These are phyloP conservation scores for Pyrocephalus nanus DNA, from an alignment of 2,797 vertebrate genomes.

Conservation along the genomic window DNA sequence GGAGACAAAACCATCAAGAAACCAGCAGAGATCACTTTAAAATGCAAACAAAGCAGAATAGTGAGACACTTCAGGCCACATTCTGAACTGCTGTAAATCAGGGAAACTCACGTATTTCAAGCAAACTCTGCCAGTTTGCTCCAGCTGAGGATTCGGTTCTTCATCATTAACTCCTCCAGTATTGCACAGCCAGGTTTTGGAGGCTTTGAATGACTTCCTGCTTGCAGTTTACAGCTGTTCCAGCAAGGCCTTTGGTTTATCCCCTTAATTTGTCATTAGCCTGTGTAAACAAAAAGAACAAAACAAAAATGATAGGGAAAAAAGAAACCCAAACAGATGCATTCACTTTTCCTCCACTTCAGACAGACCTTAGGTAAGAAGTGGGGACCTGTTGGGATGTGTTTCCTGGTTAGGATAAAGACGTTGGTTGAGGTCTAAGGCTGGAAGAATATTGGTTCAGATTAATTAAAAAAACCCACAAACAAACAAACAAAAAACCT, in stretches of 20 bases:
- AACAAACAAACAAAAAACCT: background rate
- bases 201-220: slow-evolving; percentile 38
- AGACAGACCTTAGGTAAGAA: background rate
- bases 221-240: slow-evolving; percentile 56
- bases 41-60: slow-evolving; percentile 44
- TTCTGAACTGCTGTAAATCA: slow-evolving; percentile 23
- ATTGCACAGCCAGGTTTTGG: slow-evolving; percentile 5
- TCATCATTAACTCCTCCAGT: slow-evolving; percentile 53
- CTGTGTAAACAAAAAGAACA: background rate
- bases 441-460: background rate
- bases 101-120: background rate
- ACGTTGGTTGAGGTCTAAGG: background rate
- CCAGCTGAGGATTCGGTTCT: slow-evolving; percentile 29
- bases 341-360: background rate
- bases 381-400: background rate
- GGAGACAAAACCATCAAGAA: slow-evolving; percentile 40
- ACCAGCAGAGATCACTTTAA: slow-evolving; percentile 53
- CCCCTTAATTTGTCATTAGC: slow-evolving; percentile 52
- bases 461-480: background rate
- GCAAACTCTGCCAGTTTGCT: slow-evolving; percentile 21
- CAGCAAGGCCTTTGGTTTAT: slow-evolving; percentile 36
- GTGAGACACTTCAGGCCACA: background rate
- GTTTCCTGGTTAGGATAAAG: slow-evolving; percentile 6
- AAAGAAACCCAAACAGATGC: background rate
- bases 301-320: background rate